Conservation (phyloP, 2,797 vertebrate species). For the Aotus griseimembra region DNA sequence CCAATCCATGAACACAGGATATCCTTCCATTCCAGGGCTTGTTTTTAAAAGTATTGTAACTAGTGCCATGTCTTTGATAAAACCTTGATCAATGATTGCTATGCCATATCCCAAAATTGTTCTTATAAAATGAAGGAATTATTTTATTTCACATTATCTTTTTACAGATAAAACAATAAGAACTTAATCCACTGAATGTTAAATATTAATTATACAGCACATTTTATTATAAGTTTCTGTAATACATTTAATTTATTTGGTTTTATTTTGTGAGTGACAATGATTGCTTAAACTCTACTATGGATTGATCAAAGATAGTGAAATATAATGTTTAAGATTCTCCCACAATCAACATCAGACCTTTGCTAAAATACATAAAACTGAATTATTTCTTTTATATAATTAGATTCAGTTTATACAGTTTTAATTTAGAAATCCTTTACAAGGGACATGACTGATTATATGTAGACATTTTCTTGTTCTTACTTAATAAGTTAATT, state of each 20-base stretch:
- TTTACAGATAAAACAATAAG: neutral
- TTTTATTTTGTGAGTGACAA: neutral
- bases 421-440: constrained; percentile 19
- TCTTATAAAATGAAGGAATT: constrained; percentile 1
- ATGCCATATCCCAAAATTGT: neutral
- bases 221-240: neutral
- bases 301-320: neutral
- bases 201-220: neutral
- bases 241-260: neutral
- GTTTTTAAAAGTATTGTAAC: neutral
- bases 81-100: neutral
- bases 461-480: neutral
- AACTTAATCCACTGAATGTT: neutral
- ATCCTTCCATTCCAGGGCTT: neutral
- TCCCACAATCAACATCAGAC: neutral
- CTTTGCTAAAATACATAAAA: constrained; percentile 20
- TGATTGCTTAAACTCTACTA: neutral
- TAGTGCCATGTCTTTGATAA: neutral
- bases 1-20: neutral
- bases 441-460: neutral
- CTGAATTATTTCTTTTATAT: neutral
- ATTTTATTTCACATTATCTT: constrained; percentile 3
- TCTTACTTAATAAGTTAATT: neutral
- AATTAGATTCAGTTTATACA: neutral
- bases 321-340: constrained; percentile 8